phyloP scores from a whole-genome alignment of 2,888 invertebrate genomes.

The Limnephilus rhombicus region DNA sequence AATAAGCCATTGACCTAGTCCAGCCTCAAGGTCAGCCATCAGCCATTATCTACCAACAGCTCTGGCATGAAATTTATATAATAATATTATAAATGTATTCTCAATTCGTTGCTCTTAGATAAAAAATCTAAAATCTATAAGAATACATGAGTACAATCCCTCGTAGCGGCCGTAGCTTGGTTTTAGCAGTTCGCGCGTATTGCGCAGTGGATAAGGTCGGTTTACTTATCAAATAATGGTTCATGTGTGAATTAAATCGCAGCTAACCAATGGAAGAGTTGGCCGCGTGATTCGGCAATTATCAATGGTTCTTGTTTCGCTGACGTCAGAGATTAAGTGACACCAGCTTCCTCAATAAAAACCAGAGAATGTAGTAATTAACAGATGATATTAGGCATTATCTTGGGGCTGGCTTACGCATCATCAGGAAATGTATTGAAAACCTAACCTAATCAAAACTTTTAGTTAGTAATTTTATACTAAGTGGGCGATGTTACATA shows the following conservation, averaged over 20 bases:
- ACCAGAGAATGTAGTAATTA: background rate
- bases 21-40: background rate
- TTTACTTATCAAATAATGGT: constrained; percentile 3
- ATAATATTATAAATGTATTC: background rate
- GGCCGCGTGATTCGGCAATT: constrained; percentile 13
- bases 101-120: background rate
- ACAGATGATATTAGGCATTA: background rate
- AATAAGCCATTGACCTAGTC: background rate
- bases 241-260: constrained; percentile 20
- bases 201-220: background rate
- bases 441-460: background rate
- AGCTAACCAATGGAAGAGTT: background rate
- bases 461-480: background rate
- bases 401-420: background rate
- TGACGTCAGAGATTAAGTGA: constrained; percentile 8
- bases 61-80: background rate
- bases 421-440: background rate
- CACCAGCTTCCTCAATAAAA: constrained; percentile 9
- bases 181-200: background rate
- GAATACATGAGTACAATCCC: background rate
- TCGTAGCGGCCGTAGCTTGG: background rate
- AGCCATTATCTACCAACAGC: background rate
- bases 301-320: background rate
- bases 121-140: background rate
- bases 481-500: background rate